A percentile compares a stretch with the other conserved stretches of the same genome.
phyloP scores from a whole-genome alignment of 1,140 invertebrate genomes.

The Sitobion miscanthi region DNA sequence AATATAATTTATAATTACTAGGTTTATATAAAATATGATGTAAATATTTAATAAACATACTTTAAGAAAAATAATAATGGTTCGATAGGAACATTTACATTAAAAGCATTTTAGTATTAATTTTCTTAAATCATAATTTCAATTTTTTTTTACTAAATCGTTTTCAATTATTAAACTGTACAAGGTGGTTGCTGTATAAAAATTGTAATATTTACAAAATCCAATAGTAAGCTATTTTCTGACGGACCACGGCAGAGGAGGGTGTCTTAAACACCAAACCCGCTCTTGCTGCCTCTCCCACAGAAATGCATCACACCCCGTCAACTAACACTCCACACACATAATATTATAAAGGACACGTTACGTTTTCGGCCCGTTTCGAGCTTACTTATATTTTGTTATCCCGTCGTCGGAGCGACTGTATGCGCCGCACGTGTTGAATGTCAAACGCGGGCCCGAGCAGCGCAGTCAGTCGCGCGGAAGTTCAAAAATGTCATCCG shows the following conservation, averaged over 20 bases:
- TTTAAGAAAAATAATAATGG: not conserved
- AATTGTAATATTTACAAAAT: not conserved
- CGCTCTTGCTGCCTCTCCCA: not conserved
- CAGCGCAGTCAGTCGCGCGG: not conserved
- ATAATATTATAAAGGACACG: not conserved
- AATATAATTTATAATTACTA: not conserved
- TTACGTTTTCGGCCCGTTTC: not conserved
- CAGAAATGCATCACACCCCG: not conserved
- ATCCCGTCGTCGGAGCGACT: not conserved
- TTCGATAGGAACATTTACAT: too few relatives aligned
- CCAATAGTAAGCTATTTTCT: not conserved
- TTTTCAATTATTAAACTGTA: not conserved
- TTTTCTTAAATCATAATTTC: not conserved
- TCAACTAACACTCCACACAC: not conserved
- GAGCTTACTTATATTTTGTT: not conserved
- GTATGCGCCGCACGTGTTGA: slow-evolving; percentile 10
- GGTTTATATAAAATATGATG: not conserved
- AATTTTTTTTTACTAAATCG: not conserved
- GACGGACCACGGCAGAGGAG: not conserved
- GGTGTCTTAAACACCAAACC: not conserved
- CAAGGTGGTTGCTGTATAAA: not conserved
- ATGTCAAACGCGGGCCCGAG: slow-evolving; percentile 14
- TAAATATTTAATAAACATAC: not conserved
- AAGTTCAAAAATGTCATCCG: slow-evolving; percentile 59
- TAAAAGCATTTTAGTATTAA: too few relatives aligned